These are phyloP conservation scores for Adelosebastes latens DNA, from an alignment of 2,797 vertebrate genomes.

Conservation along the genomic window DNA sequence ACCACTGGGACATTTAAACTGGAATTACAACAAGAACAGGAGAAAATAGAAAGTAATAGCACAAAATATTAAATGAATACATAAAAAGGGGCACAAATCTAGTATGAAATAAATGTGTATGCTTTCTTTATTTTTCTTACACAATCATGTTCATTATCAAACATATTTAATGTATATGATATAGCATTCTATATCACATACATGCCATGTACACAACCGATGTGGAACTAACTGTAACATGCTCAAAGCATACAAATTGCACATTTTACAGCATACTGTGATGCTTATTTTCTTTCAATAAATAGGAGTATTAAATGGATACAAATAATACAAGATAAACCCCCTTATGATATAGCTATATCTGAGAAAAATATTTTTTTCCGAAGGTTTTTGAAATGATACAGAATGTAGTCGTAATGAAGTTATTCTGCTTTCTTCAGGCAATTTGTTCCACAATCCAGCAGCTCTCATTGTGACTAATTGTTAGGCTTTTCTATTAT, in stretches of 20 bases:
- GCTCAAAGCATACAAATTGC: background rate
- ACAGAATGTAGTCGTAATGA: background rate
- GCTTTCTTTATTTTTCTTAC: background rate
- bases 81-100: background rate
- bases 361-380: background rate
- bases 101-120: background rate
- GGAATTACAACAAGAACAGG: background rate
- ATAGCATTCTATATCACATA: background rate
- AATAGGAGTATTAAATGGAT: background rate
- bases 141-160: background rate
- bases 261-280: background rate
- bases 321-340: background rate
- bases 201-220: background rate
- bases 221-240: background rate
- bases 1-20: background rate
- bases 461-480: conserved; percentile 43
- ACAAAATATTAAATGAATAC: background rate
- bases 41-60: background rate
- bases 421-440: conserved; percentile 24
- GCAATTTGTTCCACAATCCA: conserved; percentile 18
- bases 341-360: background rate
- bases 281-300: background rate
- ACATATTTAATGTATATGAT: background rate
- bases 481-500: conserved; percentile 30
- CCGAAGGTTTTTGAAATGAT: conserved; percentile 9